Evolutionary conservation across 2,113 vertebrate species (phyloP).

Genomic region (Rhodinocichla rosea): DNA sequence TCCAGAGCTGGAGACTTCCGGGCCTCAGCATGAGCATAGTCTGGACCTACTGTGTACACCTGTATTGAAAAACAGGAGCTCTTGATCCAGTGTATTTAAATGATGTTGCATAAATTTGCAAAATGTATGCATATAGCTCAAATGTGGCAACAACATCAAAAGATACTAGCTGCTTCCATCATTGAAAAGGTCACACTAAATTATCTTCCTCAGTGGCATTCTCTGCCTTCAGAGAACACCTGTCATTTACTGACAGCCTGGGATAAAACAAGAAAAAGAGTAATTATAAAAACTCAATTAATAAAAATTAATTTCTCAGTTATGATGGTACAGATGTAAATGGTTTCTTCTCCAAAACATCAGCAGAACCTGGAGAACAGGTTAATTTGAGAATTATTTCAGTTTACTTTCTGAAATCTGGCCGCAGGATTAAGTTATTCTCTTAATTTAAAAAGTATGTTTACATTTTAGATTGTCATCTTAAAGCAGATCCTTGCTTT

Average conservation of each 20-base stretch:
- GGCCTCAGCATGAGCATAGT: constrained; percentile 90
- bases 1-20: constrained; percentile 89
- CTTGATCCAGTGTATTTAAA: background rate
- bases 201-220: background rate
- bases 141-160: background rate
- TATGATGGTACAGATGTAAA: background rate
- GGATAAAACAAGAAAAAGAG: background rate
- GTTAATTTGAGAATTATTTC: background rate
- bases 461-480: background rate
- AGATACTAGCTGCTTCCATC: background rate
- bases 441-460: background rate
- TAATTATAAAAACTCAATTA: background rate
- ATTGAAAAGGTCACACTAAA: background rate
- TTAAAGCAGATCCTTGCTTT: background rate
- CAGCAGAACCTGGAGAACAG: background rate
- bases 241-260: background rate
- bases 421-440: background rate
- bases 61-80: constrained; percentile 33
- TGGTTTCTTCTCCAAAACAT: background rate
- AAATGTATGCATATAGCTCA: background rate
- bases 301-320: background rate
- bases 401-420: background rate
- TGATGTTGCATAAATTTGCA: background rate
- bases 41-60: constrained; percentile 91
- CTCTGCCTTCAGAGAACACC: background rate